phyloP scores from a whole-genome alignment of 1,140 invertebrate genomes.

The Zaprionus ghesquierei region DNA sequence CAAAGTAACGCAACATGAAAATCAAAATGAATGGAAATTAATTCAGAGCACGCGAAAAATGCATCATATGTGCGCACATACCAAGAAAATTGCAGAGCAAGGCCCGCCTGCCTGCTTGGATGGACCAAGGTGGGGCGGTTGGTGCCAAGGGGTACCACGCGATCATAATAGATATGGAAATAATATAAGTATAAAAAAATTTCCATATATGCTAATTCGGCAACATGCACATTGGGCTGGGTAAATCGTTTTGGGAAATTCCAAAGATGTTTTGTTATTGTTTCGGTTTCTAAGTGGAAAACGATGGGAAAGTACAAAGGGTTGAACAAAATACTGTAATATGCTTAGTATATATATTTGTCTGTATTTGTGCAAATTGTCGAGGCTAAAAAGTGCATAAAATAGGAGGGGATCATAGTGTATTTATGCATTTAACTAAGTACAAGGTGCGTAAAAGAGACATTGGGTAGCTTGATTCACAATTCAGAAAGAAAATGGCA shows the following conservation, averaged over 20 bases:
- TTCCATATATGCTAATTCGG: neutral
- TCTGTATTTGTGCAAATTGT: no score
- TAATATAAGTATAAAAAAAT: neutral
- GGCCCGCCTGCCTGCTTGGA: neutral
- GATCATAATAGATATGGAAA: neutral
- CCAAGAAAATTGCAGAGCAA: slow-evolving; percentile 51
- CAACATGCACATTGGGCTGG: neutral
- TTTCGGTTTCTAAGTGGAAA: neutral
- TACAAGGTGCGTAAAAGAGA: no score
- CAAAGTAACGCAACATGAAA: slow-evolving; percentile 24
- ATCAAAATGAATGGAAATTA: slow-evolving; percentile 40
- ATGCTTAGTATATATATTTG: neutral
- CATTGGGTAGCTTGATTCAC: no score
- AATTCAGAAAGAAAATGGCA: no score
- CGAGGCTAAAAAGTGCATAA: no score
- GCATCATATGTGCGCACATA: slow-evolving; percentile 51
- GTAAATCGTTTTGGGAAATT: neutral
- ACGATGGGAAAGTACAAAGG: neutral
- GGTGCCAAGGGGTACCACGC: neutral
- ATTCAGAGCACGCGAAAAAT: slow-evolving; percentile 54
- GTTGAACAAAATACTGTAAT: neutral
- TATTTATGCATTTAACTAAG: no score
- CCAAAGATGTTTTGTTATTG: neutral
- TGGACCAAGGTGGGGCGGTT: no score
- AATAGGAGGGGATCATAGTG: no score